phyloP scores from a whole-genome alignment of 1,140 invertebrate species.

The Brachionus sp. region DNA sequence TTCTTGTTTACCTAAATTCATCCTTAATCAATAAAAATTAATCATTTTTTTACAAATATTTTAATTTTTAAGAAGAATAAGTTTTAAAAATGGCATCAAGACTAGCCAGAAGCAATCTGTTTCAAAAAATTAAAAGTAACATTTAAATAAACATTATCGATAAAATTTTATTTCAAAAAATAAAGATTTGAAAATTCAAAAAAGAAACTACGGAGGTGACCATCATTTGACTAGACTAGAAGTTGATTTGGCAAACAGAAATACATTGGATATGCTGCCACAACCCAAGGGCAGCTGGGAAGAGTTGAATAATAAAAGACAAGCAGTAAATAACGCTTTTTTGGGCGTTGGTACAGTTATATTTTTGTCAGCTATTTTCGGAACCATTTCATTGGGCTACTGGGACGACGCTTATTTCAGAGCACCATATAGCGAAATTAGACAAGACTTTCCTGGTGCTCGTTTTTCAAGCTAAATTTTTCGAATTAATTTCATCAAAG shows the following conservation, averaged over 20 bases:
- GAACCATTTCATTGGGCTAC: constrained; percentile 4
- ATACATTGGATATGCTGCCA: constrained; percentile 50
- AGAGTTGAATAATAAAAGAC: constrained; percentile 48
- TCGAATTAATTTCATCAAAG: background rate
- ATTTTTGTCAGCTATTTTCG: constrained; percentile 18
- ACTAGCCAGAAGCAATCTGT: constrained; percentile 11
- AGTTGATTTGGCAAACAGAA: constrained; percentile 48
- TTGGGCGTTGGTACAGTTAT: constrained; percentile 5
- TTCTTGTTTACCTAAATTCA: background rate
- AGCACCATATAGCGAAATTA: constrained; percentile 40
- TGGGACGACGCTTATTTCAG: constrained; percentile 38
- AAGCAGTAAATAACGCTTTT: constrained; percentile 17
- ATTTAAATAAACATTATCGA: background rate
- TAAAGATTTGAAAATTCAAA: constrained; percentile 32
- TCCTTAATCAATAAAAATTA: background rate
- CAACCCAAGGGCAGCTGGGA: constrained; percentile 52
- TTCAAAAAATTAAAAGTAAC: constrained; percentile 32
- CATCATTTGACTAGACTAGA: constrained; percentile 46
- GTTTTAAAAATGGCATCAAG: constrained; percentile 22
- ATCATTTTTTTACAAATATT: background rate
- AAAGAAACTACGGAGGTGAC: constrained; percentile 17
- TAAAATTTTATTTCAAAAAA: background rate
- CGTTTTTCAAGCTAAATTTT: background rate
- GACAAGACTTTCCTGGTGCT: constrained; percentile 33
- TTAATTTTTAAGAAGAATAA: background rate